Conservation (phyloP, 2,113 vertebrate genomes). For the Grammomys dolichurus region DNA sequence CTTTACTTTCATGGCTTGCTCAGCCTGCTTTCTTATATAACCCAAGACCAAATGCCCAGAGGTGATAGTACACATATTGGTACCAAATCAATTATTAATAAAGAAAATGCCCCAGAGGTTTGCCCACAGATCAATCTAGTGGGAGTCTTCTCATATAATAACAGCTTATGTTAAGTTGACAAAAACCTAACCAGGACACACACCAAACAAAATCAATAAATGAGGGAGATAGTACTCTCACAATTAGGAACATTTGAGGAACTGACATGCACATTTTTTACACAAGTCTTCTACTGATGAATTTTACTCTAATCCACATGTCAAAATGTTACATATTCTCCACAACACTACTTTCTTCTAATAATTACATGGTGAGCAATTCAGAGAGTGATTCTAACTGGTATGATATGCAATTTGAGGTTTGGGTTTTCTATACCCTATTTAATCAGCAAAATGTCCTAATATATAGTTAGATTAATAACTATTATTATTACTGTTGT, state of each 20-base stretch:
- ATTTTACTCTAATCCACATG: constrained; percentile 2
- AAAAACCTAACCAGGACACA: not conserved
- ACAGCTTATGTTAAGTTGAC: not conserved
- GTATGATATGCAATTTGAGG: constrained; percentile 6
- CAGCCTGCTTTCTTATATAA: not conserved
- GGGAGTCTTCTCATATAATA: not conserved
- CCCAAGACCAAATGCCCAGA: not conserved
- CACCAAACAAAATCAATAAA: not conserved
- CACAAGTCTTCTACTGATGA: not conserved
- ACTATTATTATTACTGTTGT: not conserved
- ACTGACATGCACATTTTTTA: constrained; percentile 23
- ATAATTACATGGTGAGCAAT: constrained; percentile 58
- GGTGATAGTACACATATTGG: not conserved
- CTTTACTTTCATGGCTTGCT: not conserved
- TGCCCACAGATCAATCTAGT: no score
- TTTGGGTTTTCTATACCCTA: not conserved
- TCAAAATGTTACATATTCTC: constrained; percentile 38
- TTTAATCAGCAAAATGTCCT: constrained; percentile 48
- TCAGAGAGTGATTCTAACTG: constrained; percentile 47
- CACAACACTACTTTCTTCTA: not conserved
- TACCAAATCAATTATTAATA: not conserved
- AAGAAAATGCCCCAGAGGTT: not conserved
- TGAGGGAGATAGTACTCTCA: not conserved
- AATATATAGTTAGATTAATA: constrained; percentile 47
- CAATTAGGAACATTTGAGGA: constrained; percentile 4